Conservation (phyloP, 1,140 invertebrate species). For the Achatina immaculata region DNA sequence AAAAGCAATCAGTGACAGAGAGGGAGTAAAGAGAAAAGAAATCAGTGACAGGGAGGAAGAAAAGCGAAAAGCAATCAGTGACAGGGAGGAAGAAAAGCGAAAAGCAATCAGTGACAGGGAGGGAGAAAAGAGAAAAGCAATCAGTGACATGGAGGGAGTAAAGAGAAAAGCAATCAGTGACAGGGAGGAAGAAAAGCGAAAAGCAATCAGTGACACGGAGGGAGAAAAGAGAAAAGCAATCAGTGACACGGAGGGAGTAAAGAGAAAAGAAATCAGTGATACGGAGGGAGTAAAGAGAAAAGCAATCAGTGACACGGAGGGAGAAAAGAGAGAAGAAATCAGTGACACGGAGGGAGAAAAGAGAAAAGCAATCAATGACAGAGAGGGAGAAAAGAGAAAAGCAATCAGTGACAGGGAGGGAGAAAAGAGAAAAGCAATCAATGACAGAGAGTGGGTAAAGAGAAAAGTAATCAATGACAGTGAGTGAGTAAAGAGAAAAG, state of each 20-base stretch:
- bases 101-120: neutral
- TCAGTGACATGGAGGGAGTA: neutral
- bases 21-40: neutral
- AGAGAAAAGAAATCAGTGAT: neutral
- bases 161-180: too few species aligned
- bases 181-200: too few species aligned
- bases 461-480: neutral
- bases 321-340: too few species aligned
- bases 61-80: neutral
- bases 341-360: too few species aligned
- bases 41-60: neutral
- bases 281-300: neutral
- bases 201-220: too few species aligned
- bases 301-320: neutral
- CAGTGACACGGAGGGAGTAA: neutral
- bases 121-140: slow-evolving; percentile 10
- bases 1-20: too few species aligned
- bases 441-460: neutral
- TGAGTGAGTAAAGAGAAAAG: neutral
- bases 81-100: slow-evolving; percentile 8
- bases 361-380: too few species aligned
- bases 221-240: too few species aligned
- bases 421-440: neutral
- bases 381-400: too few species aligned
- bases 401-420: neutral